Evolutionary conservation across 1,140 invertebrate genomes (phyloP).

Genomic region (Bombus consobrinus): DNA sequence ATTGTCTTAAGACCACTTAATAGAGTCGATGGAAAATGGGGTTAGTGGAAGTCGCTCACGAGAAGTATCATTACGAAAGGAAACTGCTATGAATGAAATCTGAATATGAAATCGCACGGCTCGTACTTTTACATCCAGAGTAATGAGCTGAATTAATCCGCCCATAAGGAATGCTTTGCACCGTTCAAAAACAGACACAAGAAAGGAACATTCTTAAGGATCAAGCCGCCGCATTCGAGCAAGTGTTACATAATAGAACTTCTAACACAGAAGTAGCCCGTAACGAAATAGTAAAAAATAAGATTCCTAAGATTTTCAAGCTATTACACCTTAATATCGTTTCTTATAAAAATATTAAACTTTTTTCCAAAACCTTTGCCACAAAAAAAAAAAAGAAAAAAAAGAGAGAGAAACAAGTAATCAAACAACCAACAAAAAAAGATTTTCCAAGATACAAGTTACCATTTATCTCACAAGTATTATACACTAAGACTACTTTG

Average conservation of each 20-base stretch:
- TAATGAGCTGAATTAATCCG: constrained; percentile 22
- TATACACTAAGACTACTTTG: no score
- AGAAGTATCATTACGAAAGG: constrained; percentile 28
- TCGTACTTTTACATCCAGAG: neutral
- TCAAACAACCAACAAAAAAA: neutral
- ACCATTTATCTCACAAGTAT: no score
- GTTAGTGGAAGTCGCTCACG: neutral
- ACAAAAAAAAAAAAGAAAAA: no score
- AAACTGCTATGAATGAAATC: constrained; percentile 28
- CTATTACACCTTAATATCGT: no score
- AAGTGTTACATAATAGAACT: neutral
- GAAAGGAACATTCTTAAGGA: neutral
- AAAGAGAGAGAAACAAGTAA: neutral
- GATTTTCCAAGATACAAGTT: no score
- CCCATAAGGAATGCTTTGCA: neutral
- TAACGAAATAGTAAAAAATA: no score
- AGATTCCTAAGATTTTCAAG: no score
- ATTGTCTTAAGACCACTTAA: neutral
- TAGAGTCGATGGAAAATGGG: neutral
- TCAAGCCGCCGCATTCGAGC: neutral
- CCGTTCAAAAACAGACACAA: neutral
- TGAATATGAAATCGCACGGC: constrained; percentile 20
- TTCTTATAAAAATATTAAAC: no score
- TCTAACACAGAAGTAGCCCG: no score
- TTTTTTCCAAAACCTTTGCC: no score